These are phyloP conservation scores for Myiagra hebetior DNA, from an alignment of 2,113 vertebrate genomes.

Conservation along the genomic window DNA sequence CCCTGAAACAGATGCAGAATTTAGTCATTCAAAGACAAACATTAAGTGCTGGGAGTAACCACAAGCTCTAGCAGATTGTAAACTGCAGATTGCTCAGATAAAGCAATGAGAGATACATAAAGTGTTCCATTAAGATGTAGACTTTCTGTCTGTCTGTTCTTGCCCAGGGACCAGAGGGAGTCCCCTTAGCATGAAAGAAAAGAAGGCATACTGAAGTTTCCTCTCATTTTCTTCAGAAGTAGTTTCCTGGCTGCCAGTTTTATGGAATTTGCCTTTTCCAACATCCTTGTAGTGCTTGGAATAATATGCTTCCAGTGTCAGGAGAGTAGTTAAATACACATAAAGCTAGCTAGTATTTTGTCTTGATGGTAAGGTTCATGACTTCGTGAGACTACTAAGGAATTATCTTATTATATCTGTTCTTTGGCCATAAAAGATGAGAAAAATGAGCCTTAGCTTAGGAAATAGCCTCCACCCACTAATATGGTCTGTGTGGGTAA, in stretches of 20 bases:
- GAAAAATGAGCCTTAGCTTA: neutral
- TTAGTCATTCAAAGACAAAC: neutral
- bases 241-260: neutral
- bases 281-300: neutral
- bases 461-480: neutral
- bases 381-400: neutral
- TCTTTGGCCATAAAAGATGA: neutral
- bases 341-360: neutral
- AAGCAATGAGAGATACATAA: neutral
- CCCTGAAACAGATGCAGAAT: neutral
- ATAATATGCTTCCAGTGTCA: neutral
- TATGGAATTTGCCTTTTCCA: neutral
- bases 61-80: neutral
- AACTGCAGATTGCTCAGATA: neutral
- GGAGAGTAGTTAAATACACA: neutral
- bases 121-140: neutral
- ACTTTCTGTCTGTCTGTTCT: neutral
- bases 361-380: neutral
- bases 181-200: neutral
- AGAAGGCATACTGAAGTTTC: neutral
- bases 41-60: neutral
- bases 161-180: neutral
- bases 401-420: neutral
- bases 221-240: neutral
- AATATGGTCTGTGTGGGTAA: neutral